Base-by-base conservation (phyloP, 2,797 vertebrate species). In the Morus bassanus region DNA sequence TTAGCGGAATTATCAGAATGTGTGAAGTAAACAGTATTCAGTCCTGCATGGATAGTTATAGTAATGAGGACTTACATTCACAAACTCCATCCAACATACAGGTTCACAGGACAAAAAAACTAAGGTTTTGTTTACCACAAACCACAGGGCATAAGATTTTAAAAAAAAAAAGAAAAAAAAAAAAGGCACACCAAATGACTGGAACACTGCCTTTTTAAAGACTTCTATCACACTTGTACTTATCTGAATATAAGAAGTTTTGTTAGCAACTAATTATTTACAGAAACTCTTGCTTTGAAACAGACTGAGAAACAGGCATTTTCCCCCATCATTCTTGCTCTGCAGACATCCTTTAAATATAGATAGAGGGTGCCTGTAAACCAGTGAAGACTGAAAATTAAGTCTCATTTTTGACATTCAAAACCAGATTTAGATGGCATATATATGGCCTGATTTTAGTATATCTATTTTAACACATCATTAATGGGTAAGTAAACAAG, bases 401-500 rank as follows among this genome's bases (percentile, higher is more conserved):
- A 59, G 41, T 68, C 81, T 89, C 6, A 3, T 53, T 75, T 85
- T 51, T 56, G 48, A 84, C 85, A 84, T 9, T 68, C 64, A 84
- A 76, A 85, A 48, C 21, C 51, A 88, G 43, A 65, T 86, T 88
- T 79, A 83, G 93, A 93, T 13, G 56, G 50, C 60, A 68, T 68
- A 43, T 7, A 22, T 61, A 83, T 9, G 56, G 74, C 72, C 82
- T 83, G 61, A 77, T 81, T 89, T 69, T 24, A 89, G 59, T 33
- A 3, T 67, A 72, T 69, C 54, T 92, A 37, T 90, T 85, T 88
- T 83, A 90, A 84, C 77, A 50, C 48, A 60, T 30, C 80, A 56
- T 89, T 92, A 93, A 89, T 51, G 61, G 60, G 12, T 69, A 94
- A 91, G 87, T 60, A 95, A 94, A 91, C 53, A 96, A 91, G 54